Base-by-base conservation (phyloP, 2,113 vertebrate species). In the Pardalotus punctatus region DNA sequence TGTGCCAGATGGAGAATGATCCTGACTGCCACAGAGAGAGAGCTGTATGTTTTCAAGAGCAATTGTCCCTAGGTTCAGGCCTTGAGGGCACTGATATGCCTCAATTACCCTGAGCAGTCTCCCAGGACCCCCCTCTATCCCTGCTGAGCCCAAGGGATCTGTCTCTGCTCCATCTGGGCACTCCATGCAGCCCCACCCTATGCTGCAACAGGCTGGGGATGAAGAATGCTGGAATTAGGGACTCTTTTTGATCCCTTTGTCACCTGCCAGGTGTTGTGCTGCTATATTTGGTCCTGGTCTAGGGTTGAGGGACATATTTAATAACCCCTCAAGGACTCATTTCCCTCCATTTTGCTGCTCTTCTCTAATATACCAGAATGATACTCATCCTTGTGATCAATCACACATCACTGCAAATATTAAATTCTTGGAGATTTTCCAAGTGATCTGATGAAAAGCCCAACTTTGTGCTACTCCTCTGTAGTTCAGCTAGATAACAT, bases 101-200 rank as follows among this genome's bases (percentile, higher is more conserved):
- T 24, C 53, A 47, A 0, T 0, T 35, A 15, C 36, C 28, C 11
- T 10, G 8, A 67, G 53, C 21, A 67, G 23, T 43, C 20, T 80
- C 27, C 27, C 53, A 54, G 35, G 48, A 35, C 7, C 10, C 10
- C 17, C 12, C 47, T 11, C 6, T 14, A 8, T 4, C 25, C 69
- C n/a, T 81, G 35, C 43, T 22, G 43, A 45, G 54, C 17, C 17
- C 28, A 19, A 27, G 58, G 12, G 31, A 58, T 31, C 22, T 1
- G 6, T 11, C 28, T 36, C 48, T n/a, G 42, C 33, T 74, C 42
- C 2, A 0, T 12, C 33, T 71, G 66, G n/a, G 54, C 0, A 2
- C 8, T 20, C 11, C 0, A 0, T 60, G 45, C 45, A 43, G 21
- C n/a, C 22, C 36, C 85, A 6, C 7, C 25, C 24, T 61, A 5